A percentile compares a stretch with the other conserved stretches of the same genome.
phyloP scores from a whole-genome alignment of 2,888 invertebrate species.

The Chironomus tentans region DNA sequence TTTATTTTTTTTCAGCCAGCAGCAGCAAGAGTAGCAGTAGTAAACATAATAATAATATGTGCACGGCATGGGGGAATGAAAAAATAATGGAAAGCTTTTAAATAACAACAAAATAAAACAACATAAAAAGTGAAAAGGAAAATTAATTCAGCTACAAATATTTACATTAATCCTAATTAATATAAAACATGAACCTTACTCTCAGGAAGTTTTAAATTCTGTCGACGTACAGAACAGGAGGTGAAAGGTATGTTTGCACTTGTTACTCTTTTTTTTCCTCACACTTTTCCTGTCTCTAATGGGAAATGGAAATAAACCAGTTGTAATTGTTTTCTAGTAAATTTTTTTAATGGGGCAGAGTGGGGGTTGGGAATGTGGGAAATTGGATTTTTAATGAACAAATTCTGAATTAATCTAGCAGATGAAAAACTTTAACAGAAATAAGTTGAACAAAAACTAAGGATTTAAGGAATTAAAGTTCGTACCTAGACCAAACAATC shows the following conservation, averaged over 20 bases:
- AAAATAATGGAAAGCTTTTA: background rate
- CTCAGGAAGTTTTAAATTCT: background rate
- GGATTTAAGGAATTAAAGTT: no score
- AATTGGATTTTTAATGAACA: no score
- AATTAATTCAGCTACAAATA: constrained; percentile 24
- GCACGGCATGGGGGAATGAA: background rate
- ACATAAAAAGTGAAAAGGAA: background rate
- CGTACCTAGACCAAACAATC: no score
- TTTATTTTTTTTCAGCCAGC: background rate
- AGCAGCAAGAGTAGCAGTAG: background rate
- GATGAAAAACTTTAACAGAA: no score
- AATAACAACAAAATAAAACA: background rate
- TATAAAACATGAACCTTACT: constrained; percentile 5
- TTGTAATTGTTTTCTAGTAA: background rate
- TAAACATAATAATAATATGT: background rate
- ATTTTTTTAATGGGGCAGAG: background rate
- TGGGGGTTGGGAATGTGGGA: no score
- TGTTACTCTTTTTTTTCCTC: background rate
- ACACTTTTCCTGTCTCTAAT: background rate
- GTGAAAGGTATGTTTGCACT: constrained; percentile 12
- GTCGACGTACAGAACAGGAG: background rate
- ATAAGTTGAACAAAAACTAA: no score
- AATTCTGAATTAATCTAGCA: no score
- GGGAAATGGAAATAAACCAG: background rate
- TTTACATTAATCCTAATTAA: constrained; percentile 26